Evolutionary conservation across 2,113 vertebrate species (phyloP).

Genomic region (Mesitornis unicolor): DNA sequence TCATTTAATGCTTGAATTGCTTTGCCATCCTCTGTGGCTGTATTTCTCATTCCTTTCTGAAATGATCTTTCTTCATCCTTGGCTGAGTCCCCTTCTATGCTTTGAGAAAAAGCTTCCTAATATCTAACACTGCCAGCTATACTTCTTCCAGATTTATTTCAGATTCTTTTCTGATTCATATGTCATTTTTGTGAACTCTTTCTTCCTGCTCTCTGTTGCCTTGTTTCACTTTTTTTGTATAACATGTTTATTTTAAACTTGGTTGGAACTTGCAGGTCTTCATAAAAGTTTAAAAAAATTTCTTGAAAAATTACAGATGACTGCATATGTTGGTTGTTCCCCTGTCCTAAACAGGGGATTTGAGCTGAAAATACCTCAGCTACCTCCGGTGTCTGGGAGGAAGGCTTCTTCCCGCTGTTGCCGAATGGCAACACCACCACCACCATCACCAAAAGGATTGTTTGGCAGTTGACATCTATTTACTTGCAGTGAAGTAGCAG

Average conservation of each 20-base stretch:
- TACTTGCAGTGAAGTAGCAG: background rate
- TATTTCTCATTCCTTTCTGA: constrained; percentile 76
- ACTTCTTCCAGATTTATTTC: constrained; percentile 1
- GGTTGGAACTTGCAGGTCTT: background rate
- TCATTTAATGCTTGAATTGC: constrained; percentile 81
- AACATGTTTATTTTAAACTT: background rate
- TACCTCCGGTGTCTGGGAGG: background rate
- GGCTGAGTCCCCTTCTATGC: constrained; percentile 58
- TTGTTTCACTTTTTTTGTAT: background rate
- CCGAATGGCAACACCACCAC: background rate
- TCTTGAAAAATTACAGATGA: background rate
- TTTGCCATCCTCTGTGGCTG: constrained; percentile 70
- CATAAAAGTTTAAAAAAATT: background rate
- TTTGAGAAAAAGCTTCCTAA: constrained; percentile 58
- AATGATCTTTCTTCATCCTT: constrained; percentile 76
- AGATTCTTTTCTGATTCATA: background rate
- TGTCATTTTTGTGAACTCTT: background rate
- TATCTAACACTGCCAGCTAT: constrained; percentile 44
- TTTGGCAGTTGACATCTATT: background rate
- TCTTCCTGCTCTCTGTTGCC: background rate
- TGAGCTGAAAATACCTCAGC: background rate
- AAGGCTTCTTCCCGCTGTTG: background rate
- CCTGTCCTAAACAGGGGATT: background rate
- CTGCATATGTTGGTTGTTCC: background rate
- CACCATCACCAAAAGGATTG: rapidly evolving